Evolutionary conservation across 2,797 vertebrate genomes (phyloP), one percentile per base, ranked within the genome.

Genomic region (Philypnodon macrostomus): DNA sequence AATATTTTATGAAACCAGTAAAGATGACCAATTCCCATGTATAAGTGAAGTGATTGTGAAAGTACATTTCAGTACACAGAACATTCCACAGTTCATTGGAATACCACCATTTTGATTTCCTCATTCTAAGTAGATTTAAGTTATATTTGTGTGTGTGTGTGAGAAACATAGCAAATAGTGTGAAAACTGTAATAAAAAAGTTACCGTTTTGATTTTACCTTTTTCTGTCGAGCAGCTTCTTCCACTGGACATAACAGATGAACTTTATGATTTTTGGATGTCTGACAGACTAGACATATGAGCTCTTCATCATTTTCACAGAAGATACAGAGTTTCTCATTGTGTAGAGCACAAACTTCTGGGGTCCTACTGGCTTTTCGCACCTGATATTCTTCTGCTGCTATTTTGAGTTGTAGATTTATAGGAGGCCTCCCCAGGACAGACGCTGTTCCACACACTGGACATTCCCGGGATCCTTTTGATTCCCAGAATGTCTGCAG

Each of bases 271-370:
- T 36, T 50, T 23, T 15, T 84, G 11, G 85, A 86, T 2, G 58
- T 41, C 1, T 77, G 78, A 57, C 88, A 90, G 40, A 70, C 1
- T 0, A 73, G 31, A 26, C 87, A 90, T 37, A 88, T 81, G 16
- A 64, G 73, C 54, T 82, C 56, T 8, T 80, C 71, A 1, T 89
- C 86, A 0, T 83, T 85, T 18, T 71, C 60, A 41, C 88, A 90
- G 31, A 87, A 90, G 4, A 87, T 12, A 6, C 40, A 76, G 13
- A 88, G 61, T 60, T 69, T 79, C 60, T 87, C 63, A 0, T 73
- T 72, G 67, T 89, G 88, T 8, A 63, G 14, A 2, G 0, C 0
- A 42, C 86, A 88, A 4, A 57, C 5, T 0, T 74, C 75, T 4
- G 8, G 4, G 10, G 30, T 30, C 11, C 11, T 14, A 6, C 2